Percentiles rank a stretch among this genome's conserved stretches.
phyloP scores from a whole-genome alignment of 1,140 invertebrate species.

The Nasonia vitripennis region DNA sequence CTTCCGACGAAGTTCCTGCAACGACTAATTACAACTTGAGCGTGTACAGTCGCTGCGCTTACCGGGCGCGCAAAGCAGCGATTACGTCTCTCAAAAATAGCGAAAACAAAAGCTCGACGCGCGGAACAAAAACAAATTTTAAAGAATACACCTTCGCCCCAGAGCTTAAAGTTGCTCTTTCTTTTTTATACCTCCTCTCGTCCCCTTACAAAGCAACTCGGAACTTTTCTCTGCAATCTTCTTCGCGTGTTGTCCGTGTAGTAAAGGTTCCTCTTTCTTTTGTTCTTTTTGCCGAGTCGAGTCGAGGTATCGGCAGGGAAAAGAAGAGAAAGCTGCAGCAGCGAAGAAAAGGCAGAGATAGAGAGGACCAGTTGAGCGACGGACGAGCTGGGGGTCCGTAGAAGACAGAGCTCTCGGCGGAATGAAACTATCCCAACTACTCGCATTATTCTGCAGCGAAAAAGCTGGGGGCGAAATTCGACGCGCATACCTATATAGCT shows the following conservation, averaged over 20 bases:
- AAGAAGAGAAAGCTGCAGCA: not conserved
- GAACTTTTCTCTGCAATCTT: not conserved
- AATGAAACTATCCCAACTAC: conserved; percentile 16
- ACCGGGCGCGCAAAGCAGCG: not conserved
- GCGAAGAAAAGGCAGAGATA: not conserved
- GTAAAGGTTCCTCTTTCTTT: not conserved
- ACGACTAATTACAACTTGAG: not conserved
- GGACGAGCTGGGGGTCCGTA: no score
- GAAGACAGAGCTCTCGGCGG: not conserved
- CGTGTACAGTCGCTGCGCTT: no score
- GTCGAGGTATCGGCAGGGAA: not conserved
- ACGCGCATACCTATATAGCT: not conserved
- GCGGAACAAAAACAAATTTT: not conserved
- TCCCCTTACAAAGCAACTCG: not conserved
- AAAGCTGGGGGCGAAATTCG: not conserved
- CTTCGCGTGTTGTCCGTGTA: not conserved
- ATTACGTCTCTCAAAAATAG: not conserved
- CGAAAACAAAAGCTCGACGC: not conserved
- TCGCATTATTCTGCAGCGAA: not conserved
- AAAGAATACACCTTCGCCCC: not conserved
- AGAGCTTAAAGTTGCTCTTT: not conserved
- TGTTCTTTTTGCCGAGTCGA: not conserved
- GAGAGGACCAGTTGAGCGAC: not conserved
- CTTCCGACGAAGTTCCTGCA: not conserved
- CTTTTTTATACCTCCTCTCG: not conserved